Conservation (phyloP, 2,797 vertebrate genomes). For the Arrhamphus sclerolepis region DNA sequence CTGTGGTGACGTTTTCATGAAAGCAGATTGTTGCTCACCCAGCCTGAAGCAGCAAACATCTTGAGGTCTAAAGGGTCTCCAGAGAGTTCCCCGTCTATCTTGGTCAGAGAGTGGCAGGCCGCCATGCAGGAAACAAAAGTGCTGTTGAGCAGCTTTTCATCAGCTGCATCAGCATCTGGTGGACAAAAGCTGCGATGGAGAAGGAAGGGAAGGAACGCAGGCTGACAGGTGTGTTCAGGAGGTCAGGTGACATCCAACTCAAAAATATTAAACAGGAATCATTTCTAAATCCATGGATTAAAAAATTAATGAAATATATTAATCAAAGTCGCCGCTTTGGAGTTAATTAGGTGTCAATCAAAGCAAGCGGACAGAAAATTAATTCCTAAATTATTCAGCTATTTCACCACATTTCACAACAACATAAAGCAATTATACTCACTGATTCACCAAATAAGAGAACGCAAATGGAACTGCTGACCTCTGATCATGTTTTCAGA, state of each 20-base stretch:
- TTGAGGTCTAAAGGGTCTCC: constrained; percentile 97
- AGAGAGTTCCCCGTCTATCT: constrained; percentile 93
- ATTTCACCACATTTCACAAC: too few species aligned
- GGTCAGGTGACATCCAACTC: too few species aligned
- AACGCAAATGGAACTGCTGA: not conserved
- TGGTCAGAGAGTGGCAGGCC: constrained; percentile 95
- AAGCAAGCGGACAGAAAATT: too few species aligned
- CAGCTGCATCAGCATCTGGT: constrained; percentile 84
- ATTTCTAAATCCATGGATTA: too few species aligned
- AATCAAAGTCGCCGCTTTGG: too few species aligned
- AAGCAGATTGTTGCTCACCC: too few species aligned
- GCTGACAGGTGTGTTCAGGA: too few species aligned
- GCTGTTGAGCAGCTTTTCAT: constrained; percentile 84
- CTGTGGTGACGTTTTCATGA: too few species aligned
- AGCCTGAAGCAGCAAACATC: constrained; percentile 96
- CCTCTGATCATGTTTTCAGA: not conserved
- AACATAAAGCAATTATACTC: not conserved
- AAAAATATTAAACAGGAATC: too few species aligned
- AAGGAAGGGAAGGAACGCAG: not conserved
- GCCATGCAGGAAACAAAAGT: constrained; percentile 94
- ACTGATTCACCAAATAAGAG: not conserved
- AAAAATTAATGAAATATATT: too few species aligned
- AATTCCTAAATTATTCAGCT: too few species aligned
- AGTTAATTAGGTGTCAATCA: too few species aligned
- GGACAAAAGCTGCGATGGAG: constrained; percentile 83